Percentiles rank a stretch among this genome's conserved stretches.
phyloP scores from a whole-genome alignment of 1,140 invertebrate species.

The Palaemon carinicauda region DNA sequence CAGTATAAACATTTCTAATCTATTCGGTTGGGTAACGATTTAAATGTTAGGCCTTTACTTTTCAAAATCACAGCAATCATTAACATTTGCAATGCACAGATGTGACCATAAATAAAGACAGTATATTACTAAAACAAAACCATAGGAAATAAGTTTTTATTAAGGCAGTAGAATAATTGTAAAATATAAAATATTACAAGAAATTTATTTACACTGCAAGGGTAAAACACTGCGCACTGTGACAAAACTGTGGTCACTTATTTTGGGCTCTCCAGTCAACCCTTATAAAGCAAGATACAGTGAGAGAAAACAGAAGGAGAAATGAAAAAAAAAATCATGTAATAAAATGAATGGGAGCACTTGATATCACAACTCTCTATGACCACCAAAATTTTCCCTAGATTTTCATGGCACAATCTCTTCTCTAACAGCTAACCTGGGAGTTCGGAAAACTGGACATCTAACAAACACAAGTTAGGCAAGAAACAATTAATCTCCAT shows the following conservation, averaged over 20 bases:
- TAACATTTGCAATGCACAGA: no score
- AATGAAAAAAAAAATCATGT: slow-evolving; percentile 14
- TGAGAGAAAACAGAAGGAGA: neutral
- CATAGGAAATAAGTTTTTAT: slow-evolving; percentile 58
- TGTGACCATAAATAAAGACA: no score
- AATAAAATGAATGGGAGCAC: slow-evolving; percentile 24
- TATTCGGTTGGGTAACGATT: no score
- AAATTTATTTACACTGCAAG: slow-evolving; percentile 54
- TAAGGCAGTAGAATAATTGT: slow-evolving; percentile 58
- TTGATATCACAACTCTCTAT: slow-evolving; percentile 55
- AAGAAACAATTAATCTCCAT: no score
- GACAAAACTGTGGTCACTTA: slow-evolving; percentile 38
- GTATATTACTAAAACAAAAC: neutral
- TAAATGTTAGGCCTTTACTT: no score
- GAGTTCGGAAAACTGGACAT: neutral
- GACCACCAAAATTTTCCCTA: slow-evolving; percentile 50
- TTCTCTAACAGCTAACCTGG: slow-evolving; percentile 24
- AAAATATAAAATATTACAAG: slow-evolving; percentile 58
- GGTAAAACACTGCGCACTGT: slow-evolving; percentile 49
- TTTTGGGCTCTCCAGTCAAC: slow-evolving; percentile 33
- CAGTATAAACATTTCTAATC: no score
- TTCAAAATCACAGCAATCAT: neutral
- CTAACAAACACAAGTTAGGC: no score
- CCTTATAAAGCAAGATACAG: slow-evolving; percentile 7
- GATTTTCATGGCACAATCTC: slow-evolving; percentile 50